Percentiles rank a stretch among this genome's conserved stretches.
Evolutionary conservation across 2,797 vertebrate genomes (phyloP).

Genomic region (Danionella dracula): DNA sequence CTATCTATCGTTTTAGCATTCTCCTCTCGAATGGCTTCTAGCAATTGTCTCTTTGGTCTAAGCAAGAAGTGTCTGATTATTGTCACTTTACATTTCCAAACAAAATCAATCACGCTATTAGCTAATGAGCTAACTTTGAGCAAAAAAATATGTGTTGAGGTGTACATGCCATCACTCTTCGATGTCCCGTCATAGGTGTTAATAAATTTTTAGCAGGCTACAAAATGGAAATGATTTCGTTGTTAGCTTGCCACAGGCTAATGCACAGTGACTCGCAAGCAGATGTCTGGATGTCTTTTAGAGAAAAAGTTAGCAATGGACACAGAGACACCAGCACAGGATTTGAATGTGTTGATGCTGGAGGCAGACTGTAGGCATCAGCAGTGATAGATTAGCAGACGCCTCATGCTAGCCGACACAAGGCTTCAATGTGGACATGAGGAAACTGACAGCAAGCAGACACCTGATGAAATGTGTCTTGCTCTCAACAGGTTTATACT

Average conservation of each 20-base stretch:
- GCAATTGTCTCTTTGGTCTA: slow-evolving; percentile 20
- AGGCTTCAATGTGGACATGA: slow-evolving; percentile 6
- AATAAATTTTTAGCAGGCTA: not conserved
- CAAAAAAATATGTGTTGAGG: not conserved
- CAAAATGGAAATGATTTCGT: not conserved
- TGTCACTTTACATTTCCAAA: not conserved
- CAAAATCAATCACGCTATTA: not conserved
- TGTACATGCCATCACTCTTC: too few relatives aligned
- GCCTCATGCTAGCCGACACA: not conserved
- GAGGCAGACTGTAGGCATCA: slow-evolving; percentile 10
- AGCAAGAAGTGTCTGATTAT: not conserved
- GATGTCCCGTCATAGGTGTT: too few relatives aligned
- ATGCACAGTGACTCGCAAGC: not conserved
- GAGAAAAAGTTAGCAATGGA: not conserved
- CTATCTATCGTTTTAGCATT: slow-evolving; percentile 26
- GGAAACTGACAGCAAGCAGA: slow-evolving; percentile 17
- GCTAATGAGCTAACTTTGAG: not conserved
- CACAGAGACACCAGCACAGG: too few relatives aligned
- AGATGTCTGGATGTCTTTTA: not conserved
- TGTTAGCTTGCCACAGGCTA: not conserved
- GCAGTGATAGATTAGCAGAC: slow-evolving; percentile 23
- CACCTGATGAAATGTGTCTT: slow-evolving; percentile 32
- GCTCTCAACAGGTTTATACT: slow-evolving; percentile 21
- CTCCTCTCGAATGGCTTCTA: not conserved
- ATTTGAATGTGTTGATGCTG: not conserved